Evolutionary conservation across 2,113 vertebrate genomes (phyloP).

Genomic region (Burhinus oedicnemus): DNA sequence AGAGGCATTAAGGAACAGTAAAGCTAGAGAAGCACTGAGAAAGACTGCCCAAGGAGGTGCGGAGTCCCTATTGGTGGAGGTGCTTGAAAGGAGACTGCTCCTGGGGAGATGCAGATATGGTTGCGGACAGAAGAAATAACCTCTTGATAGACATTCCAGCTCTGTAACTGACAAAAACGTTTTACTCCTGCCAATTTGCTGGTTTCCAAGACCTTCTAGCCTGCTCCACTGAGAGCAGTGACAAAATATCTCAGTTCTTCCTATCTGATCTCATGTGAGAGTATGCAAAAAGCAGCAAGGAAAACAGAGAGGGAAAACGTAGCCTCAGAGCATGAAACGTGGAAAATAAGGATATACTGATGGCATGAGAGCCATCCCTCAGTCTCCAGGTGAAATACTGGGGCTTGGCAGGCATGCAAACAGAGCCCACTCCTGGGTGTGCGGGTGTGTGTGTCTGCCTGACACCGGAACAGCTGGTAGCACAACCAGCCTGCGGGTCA

Average conservation of each 20-base stretch:
- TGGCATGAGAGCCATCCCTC: neutral
- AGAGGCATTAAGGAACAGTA: neutral
- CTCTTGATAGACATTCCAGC: neutral
- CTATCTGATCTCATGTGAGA: neutral
- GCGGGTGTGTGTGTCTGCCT: neutral
- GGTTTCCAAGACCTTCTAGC: neutral
- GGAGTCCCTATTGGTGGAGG: neutral
- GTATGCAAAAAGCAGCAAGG: neutral
- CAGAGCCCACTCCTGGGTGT: neutral
- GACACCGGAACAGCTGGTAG: neutral
- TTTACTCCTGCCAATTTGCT: neutral
- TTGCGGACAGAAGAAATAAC: neutral
- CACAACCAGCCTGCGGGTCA: neutral
- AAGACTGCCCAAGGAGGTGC: neutral
- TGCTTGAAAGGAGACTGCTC: neutral
- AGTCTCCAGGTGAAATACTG: neutral
- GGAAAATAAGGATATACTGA: neutral
- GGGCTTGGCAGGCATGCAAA: neutral
- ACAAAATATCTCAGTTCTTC: neutral
- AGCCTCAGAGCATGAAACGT: neutral
- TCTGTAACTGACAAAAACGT: neutral
- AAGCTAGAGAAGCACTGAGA: neutral
- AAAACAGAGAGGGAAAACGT: neutral
- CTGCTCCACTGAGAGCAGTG: neutral
- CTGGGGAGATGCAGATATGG: neutral